Percentiles rank a stretch among this genome's conserved stretches.
These are phyloP conservation scores for Malurus alboscapulatus DNA, from an alignment of 2,113 vertebrate species.

Conservation along the genomic window DNA sequence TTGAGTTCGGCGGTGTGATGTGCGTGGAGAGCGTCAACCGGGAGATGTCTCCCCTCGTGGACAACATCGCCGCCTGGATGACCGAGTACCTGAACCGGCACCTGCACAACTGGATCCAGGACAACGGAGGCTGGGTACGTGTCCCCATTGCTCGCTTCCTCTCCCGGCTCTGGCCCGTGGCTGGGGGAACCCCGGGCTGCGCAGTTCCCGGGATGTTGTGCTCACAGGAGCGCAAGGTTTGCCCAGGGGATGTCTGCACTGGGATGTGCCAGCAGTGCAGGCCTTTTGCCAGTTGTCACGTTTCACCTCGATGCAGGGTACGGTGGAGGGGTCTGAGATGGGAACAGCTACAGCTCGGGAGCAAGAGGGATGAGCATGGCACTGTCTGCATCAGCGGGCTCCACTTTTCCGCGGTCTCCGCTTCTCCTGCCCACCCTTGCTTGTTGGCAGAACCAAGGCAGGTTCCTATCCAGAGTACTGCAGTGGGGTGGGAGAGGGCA, in stretches of 20 bases:
- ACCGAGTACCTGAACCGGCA: constrained; percentile 95
- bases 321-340: not conserved
- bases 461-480: not conserved
- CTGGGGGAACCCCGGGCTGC: accelerated
- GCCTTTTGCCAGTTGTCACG: not conserved
- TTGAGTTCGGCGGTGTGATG: constrained; percentile 94
- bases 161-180: accelerated
- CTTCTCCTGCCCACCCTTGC: not conserved
- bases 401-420: not conserved
- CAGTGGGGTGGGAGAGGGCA: not conserved
- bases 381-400: accelerated
- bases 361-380: accelerated
- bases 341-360: not conserved
- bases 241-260: accelerated
- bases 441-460: not conserved
- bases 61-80: constrained; percentile 94
- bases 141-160: not conserved
- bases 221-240: accelerated
- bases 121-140: constrained; percentile 98
- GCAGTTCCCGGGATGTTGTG: accelerated
- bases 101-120: constrained; percentile 94
- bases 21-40: constrained; percentile 92
- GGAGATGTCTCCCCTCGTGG: constrained; percentile 89
- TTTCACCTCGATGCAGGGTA: not conserved
- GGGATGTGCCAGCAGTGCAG: accelerated